Evolutionary conservation across 2,888 invertebrate genomes (phyloP).

Genomic region (Cephus spinipes): DNA sequence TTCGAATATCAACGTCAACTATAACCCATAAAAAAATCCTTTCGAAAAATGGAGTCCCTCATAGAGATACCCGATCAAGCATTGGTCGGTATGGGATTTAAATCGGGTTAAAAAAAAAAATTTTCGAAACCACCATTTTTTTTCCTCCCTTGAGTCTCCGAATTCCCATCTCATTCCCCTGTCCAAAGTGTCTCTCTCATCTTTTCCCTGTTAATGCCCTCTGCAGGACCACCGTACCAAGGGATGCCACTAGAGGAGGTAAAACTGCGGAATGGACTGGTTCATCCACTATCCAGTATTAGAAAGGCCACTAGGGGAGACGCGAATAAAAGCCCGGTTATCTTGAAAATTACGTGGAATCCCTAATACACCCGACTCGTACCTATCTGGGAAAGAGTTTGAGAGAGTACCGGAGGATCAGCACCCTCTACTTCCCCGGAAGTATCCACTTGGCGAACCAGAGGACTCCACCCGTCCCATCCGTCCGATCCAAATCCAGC

Average conservation of each 20-base stretch:
- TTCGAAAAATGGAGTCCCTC: not conserved
- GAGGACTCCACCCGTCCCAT: not conserved
- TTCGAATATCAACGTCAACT: not conserved
- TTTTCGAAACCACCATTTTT: not conserved
- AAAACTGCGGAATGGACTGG: not conserved
- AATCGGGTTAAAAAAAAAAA: not conserved
- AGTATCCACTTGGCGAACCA: not conserved
- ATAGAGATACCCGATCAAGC: not conserved
- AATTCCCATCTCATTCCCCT: not conserved
- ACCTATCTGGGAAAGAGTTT: not conserved
- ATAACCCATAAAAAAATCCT: not conserved
- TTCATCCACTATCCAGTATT: not conserved
- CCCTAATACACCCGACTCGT: not conserved
- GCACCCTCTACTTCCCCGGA: not conserved
- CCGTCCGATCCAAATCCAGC: not conserved
- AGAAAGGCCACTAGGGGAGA: slow-evolving; percentile 12
- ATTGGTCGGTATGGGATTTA: not conserved
- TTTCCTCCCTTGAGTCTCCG: not conserved
- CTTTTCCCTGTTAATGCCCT: not conserved
- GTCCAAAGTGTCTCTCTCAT: not conserved
- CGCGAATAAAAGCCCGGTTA: slow-evolving; percentile 36
- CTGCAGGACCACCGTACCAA: not conserved
- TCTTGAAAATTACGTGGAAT: slow-evolving; percentile 35
- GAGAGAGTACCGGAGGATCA: not conserved
- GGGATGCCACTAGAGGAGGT: not conserved